phyloP scores from a whole-genome alignment of 2,888 invertebrate genomes.

The Bellardia pandia region DNA sequence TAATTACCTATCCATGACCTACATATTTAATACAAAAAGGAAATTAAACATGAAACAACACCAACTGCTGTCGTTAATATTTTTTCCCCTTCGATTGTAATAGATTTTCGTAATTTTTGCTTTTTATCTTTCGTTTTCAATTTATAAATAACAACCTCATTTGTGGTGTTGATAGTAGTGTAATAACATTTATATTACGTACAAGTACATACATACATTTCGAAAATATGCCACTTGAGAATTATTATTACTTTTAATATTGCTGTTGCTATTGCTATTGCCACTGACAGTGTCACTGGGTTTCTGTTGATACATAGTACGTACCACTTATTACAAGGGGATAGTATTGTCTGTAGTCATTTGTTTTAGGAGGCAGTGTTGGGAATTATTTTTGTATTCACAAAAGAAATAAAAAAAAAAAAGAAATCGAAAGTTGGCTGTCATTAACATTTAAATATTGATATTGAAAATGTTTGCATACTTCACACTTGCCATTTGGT shows the following conservation, averaged over 20 bases:
- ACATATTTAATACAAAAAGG: conserved; percentile 14
- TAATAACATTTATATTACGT: conserved; percentile 43
- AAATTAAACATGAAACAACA: conserved; percentile 9
- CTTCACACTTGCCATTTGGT: neutral
- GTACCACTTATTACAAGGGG: neutral
- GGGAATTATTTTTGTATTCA: neutral
- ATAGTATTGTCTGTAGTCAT: neutral
- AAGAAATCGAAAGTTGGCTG: conserved; percentile 25
- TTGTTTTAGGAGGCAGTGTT: neutral
- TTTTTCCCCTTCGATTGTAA: conserved; percentile 1
- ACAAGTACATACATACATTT: conserved; percentile 3
- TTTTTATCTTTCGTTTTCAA: conserved; percentile 2
- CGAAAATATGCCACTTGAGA: conserved; percentile 60
- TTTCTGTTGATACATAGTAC: neutral
- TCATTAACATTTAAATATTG: conserved; percentile 62
- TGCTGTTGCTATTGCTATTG: neutral
- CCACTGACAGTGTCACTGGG: neutral
- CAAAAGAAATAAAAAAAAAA: neutral
- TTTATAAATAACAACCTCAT: conserved; percentile 26
- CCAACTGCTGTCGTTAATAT: neutral
- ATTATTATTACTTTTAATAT: conserved; percentile 43
- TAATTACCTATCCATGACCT: conserved; percentile 39
- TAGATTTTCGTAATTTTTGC: conserved; percentile 25
- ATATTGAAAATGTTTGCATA: conserved; percentile 42
- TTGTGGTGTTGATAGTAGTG: conserved; percentile 25